Evolutionary conservation across 1,140 invertebrate genomes (phyloP).

Genomic region (Ctenoplectra terminalis): DNA sequence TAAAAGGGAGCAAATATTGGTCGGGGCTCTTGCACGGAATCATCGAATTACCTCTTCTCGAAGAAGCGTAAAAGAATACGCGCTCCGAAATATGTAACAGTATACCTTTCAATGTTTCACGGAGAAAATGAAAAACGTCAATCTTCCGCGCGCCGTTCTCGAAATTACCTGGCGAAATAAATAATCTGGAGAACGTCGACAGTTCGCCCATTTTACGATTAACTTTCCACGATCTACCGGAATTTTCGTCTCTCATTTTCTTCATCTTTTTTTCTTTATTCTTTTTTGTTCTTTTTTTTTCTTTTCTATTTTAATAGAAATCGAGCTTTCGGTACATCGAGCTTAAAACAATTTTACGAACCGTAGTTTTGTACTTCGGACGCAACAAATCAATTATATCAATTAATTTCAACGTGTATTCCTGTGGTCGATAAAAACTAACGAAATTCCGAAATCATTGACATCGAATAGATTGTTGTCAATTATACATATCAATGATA

Average conservation of each 20-base stretch:
- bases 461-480: neutral
- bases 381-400: neutral
- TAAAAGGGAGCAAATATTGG: conserved; percentile 36
- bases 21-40: conserved; percentile 7
- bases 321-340: neutral
- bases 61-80: conserved; percentile 8
- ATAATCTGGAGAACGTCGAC: neutral
- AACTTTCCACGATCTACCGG: neutral
- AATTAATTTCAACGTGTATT: neutral
- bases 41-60: conserved; percentile 31
- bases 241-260: neutral
- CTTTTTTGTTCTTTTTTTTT: no score
- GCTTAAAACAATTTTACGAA: neutral
- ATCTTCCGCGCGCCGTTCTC: no score
- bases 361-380: neutral
- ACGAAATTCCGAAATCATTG: neutral
- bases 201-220: neutral
- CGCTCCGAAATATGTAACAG: neutral
- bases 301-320: neutral
- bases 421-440: neutral
- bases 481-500: neutral
- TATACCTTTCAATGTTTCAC: neutral
- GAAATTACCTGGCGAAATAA: neutral
- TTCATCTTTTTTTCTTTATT: no score
- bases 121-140: neutral